Evolutionary conservation across 1,140 invertebrate species (phyloP).

Genomic region (Aphidius ervi): DNA sequence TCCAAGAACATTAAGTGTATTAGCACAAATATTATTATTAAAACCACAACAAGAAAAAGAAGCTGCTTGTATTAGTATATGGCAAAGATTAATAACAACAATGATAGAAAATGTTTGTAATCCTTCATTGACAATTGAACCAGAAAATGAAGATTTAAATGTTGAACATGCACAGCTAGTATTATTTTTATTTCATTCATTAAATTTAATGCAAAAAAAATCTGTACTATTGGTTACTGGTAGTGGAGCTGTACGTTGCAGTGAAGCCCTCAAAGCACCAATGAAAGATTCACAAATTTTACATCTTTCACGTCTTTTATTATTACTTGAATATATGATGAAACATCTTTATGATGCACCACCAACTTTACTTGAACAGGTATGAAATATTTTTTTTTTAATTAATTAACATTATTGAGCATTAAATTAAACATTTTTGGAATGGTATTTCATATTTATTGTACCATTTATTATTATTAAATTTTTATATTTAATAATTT

Average conservation of each 20-base stretch:
- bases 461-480: neutral
- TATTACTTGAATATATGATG: conserved; percentile 94
- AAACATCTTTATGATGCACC: conserved; percentile 90
- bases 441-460: neutral
- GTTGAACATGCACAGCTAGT: conserved; percentile 93
- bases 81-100: conserved; percentile 83
- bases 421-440: neutral
- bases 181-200: conserved; percentile 88
- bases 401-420: conserved; percentile 7
- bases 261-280: conserved; percentile 60
- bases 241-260: conserved; percentile 63
- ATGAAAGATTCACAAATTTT: conserved; percentile 71
- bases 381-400: conserved; percentile 39
- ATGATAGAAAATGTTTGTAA: conserved; percentile 76
- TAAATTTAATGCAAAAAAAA: conserved; percentile 96
- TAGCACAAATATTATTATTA: conserved; percentile 74
- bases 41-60: conserved; percentile 84
- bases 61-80: conserved; percentile 82
- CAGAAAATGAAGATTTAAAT: conserved; percentile 83
- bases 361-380: conserved; percentile 70
- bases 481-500: conserved; percentile 8
- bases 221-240: conserved; percentile 80
- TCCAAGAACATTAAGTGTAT: conserved; percentile 76
- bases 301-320: conserved; percentile 75
- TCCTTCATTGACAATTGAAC: conserved; percentile 52